Conservation (phyloP, 2,113 vertebrate genomes). For the Chloropsis cyanopogon region DNA sequence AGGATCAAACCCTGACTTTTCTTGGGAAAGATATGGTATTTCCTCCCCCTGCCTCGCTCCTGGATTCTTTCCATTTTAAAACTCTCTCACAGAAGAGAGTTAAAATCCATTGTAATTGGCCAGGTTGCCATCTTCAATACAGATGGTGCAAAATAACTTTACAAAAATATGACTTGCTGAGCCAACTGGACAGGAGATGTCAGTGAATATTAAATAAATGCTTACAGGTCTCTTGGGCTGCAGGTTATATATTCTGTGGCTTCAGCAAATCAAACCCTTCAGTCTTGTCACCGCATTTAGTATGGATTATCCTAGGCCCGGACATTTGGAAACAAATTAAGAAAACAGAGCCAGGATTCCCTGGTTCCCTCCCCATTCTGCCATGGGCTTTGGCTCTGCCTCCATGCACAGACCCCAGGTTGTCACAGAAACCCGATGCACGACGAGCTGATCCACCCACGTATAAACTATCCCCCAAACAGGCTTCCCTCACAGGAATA, state of each 20-base stretch:
- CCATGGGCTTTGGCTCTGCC: slow-evolving; percentile 42
- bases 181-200: slow-evolving; percentile 50
- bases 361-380: neutral
- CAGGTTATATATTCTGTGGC: slow-evolving; percentile 21
- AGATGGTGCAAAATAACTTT: slow-evolving; percentile 39
- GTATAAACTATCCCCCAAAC: neutral
- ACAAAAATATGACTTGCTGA: slow-evolving; percentile 9
- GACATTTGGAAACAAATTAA: slow-evolving; percentile 54
- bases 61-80: slow-evolving; percentile 43
- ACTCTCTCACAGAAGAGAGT: slow-evolving; percentile 28
- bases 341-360: slow-evolving; percentile 52
- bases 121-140: slow-evolving; percentile 45
- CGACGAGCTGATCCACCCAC: slow-evolving; percentile 11
- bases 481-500: slow-evolving; percentile 7
- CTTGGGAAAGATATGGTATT: neutral
- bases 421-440: neutral
- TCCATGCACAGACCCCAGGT: neutral
- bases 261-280: slow-evolving; percentile 64
- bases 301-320: slow-evolving; percentile 49
- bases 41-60: neutral
- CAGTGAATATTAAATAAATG: slow-evolving; percentile 49
- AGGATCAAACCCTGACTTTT: slow-evolving; percentile 13
- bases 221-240: slow-evolving; percentile 32
- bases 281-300: slow-evolving; percentile 53
- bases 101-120: slow-evolving; percentile 30